Base-by-base conservation (phyloP, 1,140 invertebrate genomes). In the Druon quercuslanigerum region DNA sequence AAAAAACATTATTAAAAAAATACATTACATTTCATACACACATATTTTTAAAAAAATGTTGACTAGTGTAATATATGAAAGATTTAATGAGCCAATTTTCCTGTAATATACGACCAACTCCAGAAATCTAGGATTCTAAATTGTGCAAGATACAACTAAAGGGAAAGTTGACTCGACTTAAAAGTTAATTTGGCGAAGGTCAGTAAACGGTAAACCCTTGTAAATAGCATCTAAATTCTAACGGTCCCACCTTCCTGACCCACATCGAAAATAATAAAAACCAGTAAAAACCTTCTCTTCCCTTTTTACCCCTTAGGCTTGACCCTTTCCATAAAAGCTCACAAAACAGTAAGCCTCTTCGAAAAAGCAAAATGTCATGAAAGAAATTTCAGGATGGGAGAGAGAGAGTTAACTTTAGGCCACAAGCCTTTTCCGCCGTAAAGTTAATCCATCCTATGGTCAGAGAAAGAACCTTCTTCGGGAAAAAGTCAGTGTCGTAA, bases 401-500 rank as follows among this genome's bases (percentile, higher is more conserved):
- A 76, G 77, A 82, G 77, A 82, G 57, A 79, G 82, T 88, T 87
- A 82, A 88, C 80, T 86, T 87, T 77, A 83, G 77, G 81, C 82
- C 82, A 56, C 83, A 87, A 89, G 81, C 85, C 87, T 87, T 87
- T 88, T 81, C 33, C 74, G 81, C 79, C 85, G 83, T 89, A 85
- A 88, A 90, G 86, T 87, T 87, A 88, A 90, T 90, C 87, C 81
- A 78, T 82, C 51, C 60, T 77, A 79, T 79, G 82, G 81, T 85
- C 76, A 54, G 75, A 81, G 81, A 83, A 83, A 80, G 78, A 73
- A 77, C 75, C 50, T 54, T 66, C 51, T 75, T 79, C 56, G 54
- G 74, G 73, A 85, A 85, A 85, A 85, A 83, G 79, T 51, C 75
- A 71, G 51, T 40, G 77, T 75, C 56, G 80, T 84, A 82, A 82